Evolutionary conservation across 2,797 vertebrate species (phyloP), one percentile per base, ranked within the genome.

Genomic region (Emydoidea blandingii): DNA sequence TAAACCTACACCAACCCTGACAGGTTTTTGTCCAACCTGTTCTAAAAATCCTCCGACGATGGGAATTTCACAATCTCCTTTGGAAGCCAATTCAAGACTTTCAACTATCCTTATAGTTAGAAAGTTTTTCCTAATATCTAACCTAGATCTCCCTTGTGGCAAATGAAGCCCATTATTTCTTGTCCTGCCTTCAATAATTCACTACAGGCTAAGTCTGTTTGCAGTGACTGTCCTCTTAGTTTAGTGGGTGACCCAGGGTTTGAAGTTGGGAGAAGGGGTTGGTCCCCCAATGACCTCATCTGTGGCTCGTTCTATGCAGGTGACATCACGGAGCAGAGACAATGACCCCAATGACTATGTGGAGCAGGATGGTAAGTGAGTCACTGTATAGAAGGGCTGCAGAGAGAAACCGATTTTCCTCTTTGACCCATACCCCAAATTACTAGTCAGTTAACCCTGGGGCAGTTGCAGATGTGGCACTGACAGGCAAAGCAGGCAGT

Each of bases 261-360:
- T 47, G 5, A 12, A 44, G 34, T 37, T 25, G 7, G 19, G 16
- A 41, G 6, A 34, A 85, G 59, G 29, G 9, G 6, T 62, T n/a
- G 74, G 37, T 4, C 49, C 4, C 0, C 62, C 74, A 3, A 65
- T 82, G 68, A 2, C 0, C 41, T 72, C 82, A 23, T 5, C 50
- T 83, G 85, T 68, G 16, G 87, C 95, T 27, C 91, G 18, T n/a
- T 79, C 89, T 59, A 12, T 93, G 31, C 97, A 99, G 99, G 99
- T 99, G 86, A 99, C 99, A 0, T 99, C 99, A 86, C 98, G 99
- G 96, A 99, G 99, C 98, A 98, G 99, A 97, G 99, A 99, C 97
- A 99, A 99, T 0, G 99, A 99, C 92, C 99, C 99, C 74, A 99
- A 99, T 79, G 99, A 99, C 96, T 99, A 99, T 0, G 99, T 99